Evolutionary conservation across 2,888 invertebrate genomes (phyloP), one percentile per base, ranked within the genome.

Genomic region (Pogonocherus hispidulus): DNA sequence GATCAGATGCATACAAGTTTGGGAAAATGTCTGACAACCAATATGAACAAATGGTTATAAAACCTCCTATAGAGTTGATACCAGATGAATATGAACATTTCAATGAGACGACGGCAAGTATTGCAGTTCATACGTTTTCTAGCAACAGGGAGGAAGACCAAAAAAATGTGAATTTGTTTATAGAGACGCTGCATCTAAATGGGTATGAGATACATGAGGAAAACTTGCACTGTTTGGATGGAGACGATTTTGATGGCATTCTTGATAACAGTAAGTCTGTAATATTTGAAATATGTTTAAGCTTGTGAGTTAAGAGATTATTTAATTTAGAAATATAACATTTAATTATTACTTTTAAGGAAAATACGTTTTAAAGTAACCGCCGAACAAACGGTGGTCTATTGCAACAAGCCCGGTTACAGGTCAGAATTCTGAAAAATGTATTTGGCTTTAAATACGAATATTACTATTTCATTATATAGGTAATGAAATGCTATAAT

Each of bases 21-120:
- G 32, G 11, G 32, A 32, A n/a, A 11, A 32, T 32, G 18, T 46
- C 54, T 27, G 5, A n/a, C 9, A 20, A 37, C 1, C 37, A 37
- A 14, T 76, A 76, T 60, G 80, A 80, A 67, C 55, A 71, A 22
- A 80, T 83, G 51, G 73, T 70, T 14, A 60, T 83, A n/a, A 80
- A 81, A 59, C 83, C 83, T 11, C 81, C 84, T 1, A 79, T 81
- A 0, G 84, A 84, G 73, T 70, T 83, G 32, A 80, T 84, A 62
- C 79, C 83, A 1, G 84, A 84, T 63, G 84, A 83, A 71, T 84
- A 82, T 65, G 75, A 79, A 63, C 77, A 79, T 23, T 67, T 63
- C n/a, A n/a, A 65, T 19, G 37, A 66, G 16, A 37, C 46, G 4
- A 71, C 66, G 19, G 20, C 62, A 16, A 72, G 62, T 5, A 63